Percentiles rank a stretch among this genome's conserved stretches.
These are phyloP conservation scores for Hirtodrosophila cameraria DNA, from an alignment of 2,888 invertebrate species.

Conservation along the genomic window DNA sequence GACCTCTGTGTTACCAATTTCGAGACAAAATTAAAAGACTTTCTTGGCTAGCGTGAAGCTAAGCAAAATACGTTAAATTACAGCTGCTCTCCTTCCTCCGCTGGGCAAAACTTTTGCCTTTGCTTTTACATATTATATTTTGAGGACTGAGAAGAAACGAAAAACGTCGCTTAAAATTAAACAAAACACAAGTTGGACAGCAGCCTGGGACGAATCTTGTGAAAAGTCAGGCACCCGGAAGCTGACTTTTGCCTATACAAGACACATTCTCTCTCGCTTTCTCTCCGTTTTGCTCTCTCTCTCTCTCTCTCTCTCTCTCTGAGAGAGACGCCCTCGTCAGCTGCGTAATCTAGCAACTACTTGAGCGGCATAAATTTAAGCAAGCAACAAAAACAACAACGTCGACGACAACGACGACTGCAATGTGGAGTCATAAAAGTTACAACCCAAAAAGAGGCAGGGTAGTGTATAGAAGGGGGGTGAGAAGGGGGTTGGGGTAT, in stretches of 20 bases:
- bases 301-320: neutral
- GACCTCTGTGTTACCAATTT: too few species aligned
- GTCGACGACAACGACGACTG: conserved; percentile 46
- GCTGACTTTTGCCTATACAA: conserved; percentile 27
- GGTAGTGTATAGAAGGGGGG: neutral
- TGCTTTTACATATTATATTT: conserved; percentile 42
- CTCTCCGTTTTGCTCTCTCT: neutral
- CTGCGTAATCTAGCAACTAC: conserved; percentile 70
- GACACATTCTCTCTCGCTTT: conserved; percentile 1
- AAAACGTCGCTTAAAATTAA: conserved; percentile 70
- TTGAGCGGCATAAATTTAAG: conserved; percentile 70
- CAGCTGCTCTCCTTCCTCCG: conserved; percentile 9
- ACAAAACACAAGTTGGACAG: conserved; percentile 61
- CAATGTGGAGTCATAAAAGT: conserved; percentile 69
- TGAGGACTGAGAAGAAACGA: conserved; percentile 30
- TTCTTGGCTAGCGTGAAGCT: conserved; percentile 1
- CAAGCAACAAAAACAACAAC: conserved; percentile 20
- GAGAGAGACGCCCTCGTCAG: conserved; percentile 18
- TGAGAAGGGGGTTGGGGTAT: conserved; percentile 16
- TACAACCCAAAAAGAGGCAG: conserved; percentile 46
- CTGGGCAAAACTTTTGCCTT: conserved; percentile 58
- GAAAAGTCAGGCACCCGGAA: conserved; percentile 66
- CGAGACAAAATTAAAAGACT: too few species aligned
- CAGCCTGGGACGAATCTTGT: conserved; percentile 54
- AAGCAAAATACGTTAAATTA: conserved; percentile 62